Conservation (phyloP, 1,140 invertebrate species). For the Leptoteleia sp. region DNA sequence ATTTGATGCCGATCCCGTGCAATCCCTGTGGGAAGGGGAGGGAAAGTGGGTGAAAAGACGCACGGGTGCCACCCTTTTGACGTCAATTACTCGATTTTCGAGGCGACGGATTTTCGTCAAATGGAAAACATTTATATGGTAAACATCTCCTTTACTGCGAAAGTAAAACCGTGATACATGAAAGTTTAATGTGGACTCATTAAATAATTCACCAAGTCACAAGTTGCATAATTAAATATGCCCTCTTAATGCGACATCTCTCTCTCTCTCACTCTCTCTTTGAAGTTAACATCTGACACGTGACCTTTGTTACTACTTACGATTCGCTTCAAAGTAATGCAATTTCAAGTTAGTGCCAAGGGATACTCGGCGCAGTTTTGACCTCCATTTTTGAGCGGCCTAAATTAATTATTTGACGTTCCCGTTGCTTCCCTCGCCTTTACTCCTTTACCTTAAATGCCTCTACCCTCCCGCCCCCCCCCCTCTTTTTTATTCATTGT, state of each 20-base stretch:
- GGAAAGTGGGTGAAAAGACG: too few species aligned
- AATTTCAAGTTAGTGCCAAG: slow-evolving; percentile 11
- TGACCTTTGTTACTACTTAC: slow-evolving; percentile 49
- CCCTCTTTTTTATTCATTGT: slow-evolving; percentile 65
- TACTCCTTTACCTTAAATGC: too few species aligned
- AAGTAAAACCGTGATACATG: neutral
- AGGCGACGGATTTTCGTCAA: neutral
- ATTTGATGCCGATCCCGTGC: too few species aligned
- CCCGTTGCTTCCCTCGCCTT: too few species aligned
- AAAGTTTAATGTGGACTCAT: slow-evolving; percentile 28
- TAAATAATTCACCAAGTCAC: slow-evolving; percentile 38
- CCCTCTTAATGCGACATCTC: slow-evolving; percentile 27
- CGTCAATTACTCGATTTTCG: neutral
- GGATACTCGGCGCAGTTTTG: neutral
- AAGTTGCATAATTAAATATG: slow-evolving; percentile 52
- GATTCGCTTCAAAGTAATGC: slow-evolving; percentile 23
- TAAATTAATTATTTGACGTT: slow-evolving; percentile 29
- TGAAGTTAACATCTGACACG: slow-evolving; percentile 45
- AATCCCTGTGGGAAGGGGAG: too few species aligned
- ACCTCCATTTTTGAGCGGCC: slow-evolving; percentile 3
- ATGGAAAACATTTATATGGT: slow-evolving; percentile 13
- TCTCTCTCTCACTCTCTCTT: too few species aligned
- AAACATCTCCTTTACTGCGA: slow-evolving; percentile 19
- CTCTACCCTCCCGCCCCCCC: too few species aligned
- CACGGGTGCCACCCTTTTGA: too few species aligned